Percentiles rank a stretch among this genome's conserved stretches.
These are phyloP conservation scores for Trematomus bernacchii DNA, from an alignment of 2,797 vertebrate species.

Conservation along the genomic window DNA sequence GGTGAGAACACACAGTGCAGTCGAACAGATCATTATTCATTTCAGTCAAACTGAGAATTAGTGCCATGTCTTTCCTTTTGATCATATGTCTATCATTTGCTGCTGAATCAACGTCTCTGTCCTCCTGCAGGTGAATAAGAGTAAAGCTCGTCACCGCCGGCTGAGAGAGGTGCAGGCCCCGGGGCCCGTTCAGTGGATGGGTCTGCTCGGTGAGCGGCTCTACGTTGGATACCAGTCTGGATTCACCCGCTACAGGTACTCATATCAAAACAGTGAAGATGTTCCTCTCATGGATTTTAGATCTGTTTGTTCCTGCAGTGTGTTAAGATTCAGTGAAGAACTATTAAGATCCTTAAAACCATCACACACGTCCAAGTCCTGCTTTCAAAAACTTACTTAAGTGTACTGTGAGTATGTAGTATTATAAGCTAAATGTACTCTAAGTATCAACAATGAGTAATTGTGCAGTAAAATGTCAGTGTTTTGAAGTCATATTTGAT, in stretches of 20 bases:
- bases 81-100: not conserved
- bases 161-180: conserved; percentile 94
- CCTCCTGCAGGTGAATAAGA: conserved; percentile 87
- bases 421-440: too few relatives aligned
- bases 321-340: not conserved
- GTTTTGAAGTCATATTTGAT: too few relatives aligned
- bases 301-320: not conserved
- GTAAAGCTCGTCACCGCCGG: conserved; percentile 92
- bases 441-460: too few relatives aligned
- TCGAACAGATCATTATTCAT: not conserved
- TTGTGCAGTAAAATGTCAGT: too few relatives aligned
- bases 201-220: conserved; percentile 93
- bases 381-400: too few relatives aligned
- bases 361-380: too few relatives aligned
- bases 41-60: not conserved
- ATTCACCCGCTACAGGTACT: conserved; percentile 90
- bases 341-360: too few relatives aligned
- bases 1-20: conserved; percentile 56
- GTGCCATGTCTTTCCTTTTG: not conserved
- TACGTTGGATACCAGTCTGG: conserved; percentile 95
- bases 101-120: not conserved
- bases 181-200: conserved; percentile 95
- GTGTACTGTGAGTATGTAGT: too few relatives aligned
- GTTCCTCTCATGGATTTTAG: not conserved
- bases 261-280: not conserved